Base-by-base conservation (phyloP, 53 echinoderm and acorn worm genomes). In the Temnopleurus reevesii region DNA sequence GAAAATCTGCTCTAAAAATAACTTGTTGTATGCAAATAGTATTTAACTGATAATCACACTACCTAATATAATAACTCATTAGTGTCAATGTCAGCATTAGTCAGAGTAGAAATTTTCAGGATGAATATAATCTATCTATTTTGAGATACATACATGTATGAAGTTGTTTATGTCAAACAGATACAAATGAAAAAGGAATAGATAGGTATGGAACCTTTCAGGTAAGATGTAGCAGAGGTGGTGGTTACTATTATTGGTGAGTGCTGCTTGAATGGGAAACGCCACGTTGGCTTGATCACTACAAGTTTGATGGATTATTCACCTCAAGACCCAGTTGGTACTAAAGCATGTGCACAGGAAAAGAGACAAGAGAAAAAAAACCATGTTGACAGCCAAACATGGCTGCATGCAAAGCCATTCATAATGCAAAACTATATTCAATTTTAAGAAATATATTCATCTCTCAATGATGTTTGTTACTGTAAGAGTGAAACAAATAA, bases 311-410 rank as follows among this genome's bases (percentile, higher is more conserved):
- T 43, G 71, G n/a, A 41, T 38, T 41, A 71, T 71, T 6, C 71
- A 71, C 41, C 71, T 71, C 21, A 6, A 27, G 38, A 36, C 71
- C 38, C 38, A 38, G 41, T 18, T 36, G 41, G 41, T 41, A 71
- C 71, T 71, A 71, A 71, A 71, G 71, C 71, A 71, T 71, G 71
- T 71, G 71, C 41, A 41, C 71, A 71, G 71, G 21, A 41, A 71
- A 63, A 63, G 63, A 63, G 31, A 63, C 31, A 33, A 71, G 23
- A 10, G 21, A 64, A 64, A 34, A 41, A n/a, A 66, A 71, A 36
- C 36, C 71, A 71, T 71, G 71, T 71, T 71, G 71, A 71, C 71
- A 71, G 71, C 71, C 71, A 71, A 23, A 71, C 63, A 41, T 71
- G 71, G 71, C 71, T 71, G 71, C 43, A 71, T 41, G 71, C 71